A percentile compares a stretch with the other conserved stretches of the same genome.
Conservation (phyloP, 2,888 invertebrate species). For the Chironomus riparius region DNA sequence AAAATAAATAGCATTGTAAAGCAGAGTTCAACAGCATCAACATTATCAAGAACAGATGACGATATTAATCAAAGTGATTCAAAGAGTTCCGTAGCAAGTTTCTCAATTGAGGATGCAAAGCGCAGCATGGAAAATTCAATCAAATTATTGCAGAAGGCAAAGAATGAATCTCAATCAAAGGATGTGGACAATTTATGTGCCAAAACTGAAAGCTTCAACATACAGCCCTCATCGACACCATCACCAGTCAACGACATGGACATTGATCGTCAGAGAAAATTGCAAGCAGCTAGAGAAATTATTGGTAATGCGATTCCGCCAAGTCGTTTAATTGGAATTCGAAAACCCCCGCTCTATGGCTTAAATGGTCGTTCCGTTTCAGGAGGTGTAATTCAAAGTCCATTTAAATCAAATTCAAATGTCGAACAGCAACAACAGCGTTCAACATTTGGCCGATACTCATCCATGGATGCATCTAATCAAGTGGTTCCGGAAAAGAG, state of each 20-base stretch:
- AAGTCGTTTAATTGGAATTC: conserved; percentile 40
- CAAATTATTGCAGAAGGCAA: conserved; percentile 47
- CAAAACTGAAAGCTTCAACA: conserved; percentile 39
- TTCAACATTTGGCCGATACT: neutral
- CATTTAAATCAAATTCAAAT: conserved; percentile 20
- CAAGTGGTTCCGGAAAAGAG: conserved; percentile 24
- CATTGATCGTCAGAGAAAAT: conserved; percentile 48
- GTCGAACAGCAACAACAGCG: neutral
- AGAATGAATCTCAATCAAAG: conserved; percentile 39
- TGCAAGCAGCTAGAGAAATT: conserved; percentile 60
- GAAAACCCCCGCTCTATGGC: conserved; percentile 60
- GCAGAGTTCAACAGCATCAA: conserved; percentile 13
- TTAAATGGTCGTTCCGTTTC: conserved; percentile 48
- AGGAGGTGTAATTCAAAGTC: conserved; percentile 42
- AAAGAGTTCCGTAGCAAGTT: conserved; percentile 44
- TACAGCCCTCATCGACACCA: conserved; percentile 32
- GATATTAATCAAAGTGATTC: conserved; percentile 46
- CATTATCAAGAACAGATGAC: conserved; percentile 27
- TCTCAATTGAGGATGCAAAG: conserved; percentile 48
- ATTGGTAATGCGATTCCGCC: conserved; percentile 58
- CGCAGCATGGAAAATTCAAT: conserved; percentile 55
- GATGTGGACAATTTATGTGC: conserved; percentile 42
- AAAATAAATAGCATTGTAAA: conserved; percentile 1
- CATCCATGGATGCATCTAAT: neutral
- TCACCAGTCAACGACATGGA: neutral